Percentiles rank a stretch among this genome's conserved stretches.
Conservation (phyloP, 2,888 invertebrate genomes). For the Vanessa cardui region DNA sequence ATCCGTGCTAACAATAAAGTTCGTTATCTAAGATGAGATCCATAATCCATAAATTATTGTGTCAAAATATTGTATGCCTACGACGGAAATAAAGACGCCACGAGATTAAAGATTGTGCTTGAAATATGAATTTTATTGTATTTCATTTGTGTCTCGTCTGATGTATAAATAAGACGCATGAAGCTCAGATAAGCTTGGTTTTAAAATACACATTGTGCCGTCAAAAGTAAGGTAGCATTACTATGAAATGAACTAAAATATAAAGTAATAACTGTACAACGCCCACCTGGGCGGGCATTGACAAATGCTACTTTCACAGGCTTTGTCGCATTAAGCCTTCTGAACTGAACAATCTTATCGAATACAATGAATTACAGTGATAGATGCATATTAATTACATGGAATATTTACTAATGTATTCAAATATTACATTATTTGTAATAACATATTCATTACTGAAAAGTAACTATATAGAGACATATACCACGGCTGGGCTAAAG, state of each 20-base stretch:
- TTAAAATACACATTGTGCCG: conserved; percentile 52
- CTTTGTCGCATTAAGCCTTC: conserved; percentile 41
- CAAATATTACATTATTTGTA: too few species aligned
- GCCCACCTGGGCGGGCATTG: conserved; percentile 75
- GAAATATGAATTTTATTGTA: conserved; percentile 33
- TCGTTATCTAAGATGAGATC: conserved; percentile 11
- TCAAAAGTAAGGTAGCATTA: conserved; percentile 50
- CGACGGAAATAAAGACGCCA: conserved; percentile 49
- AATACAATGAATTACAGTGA: not conserved
- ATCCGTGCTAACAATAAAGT: not conserved
- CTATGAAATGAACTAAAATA: conserved; percentile 57
- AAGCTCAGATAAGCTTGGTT: conserved; percentile 27
- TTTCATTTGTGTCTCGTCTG: conserved; percentile 7
- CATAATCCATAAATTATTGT: conserved; percentile 11
- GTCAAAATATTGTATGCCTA: conserved; percentile 1
- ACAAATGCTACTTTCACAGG: conserved; percentile 66
- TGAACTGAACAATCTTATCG: conserved; percentile 16
- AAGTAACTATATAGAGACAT: too few species aligned
- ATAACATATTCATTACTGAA: too few species aligned
- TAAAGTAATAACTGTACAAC: conserved; percentile 66
- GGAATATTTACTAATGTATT: too few species aligned
- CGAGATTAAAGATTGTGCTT: conserved; percentile 31
- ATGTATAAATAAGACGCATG: conserved; percentile 14
- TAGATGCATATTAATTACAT: not conserved
- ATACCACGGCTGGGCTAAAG: too few species aligned